Conservation (phyloP, 2,113 vertebrate genomes). For the Corvus hawaiiensis region DNA sequence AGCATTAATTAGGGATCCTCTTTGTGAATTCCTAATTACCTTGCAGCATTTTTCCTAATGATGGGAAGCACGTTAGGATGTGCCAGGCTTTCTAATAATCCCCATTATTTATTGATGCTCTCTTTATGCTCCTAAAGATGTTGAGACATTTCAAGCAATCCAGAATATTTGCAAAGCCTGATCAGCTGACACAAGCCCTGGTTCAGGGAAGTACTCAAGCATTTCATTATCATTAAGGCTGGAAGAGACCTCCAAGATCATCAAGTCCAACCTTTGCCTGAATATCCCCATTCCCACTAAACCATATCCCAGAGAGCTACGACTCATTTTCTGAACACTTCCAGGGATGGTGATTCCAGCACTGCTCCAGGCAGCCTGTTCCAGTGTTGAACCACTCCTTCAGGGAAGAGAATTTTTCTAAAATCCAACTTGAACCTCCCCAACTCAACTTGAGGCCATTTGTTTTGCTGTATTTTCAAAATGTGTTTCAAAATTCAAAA, state of each 20-base stretch:
- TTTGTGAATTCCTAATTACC: neutral
- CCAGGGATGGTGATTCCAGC: neutral
- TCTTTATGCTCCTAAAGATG: neutral
- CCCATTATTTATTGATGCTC: neutral
- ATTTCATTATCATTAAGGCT: fast-evolving
- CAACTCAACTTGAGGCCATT: neutral
- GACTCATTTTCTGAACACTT: neutral
- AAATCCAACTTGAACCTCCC: neutral
- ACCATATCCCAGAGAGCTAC: no score
- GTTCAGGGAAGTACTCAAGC: neutral
- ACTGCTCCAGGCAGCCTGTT: neutral
- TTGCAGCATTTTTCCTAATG: neutral
- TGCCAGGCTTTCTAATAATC: neutral
- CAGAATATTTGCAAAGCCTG: neutral
- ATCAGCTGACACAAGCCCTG: neutral
- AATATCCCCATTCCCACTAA: neutral
- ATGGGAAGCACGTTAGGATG: neutral
- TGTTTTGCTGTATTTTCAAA: neutral
- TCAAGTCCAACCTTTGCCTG: neutral
- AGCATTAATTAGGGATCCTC: neutral
- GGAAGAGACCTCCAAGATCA: neutral
- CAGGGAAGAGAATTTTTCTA: neutral
- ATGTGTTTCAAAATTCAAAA: neutral
- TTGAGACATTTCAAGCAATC: neutral
- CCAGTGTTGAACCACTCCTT: neutral